Evolutionary conservation across 2,797 vertebrate genomes (phyloP).

Genomic region (Melanotaenia maccullochi): DNA sequence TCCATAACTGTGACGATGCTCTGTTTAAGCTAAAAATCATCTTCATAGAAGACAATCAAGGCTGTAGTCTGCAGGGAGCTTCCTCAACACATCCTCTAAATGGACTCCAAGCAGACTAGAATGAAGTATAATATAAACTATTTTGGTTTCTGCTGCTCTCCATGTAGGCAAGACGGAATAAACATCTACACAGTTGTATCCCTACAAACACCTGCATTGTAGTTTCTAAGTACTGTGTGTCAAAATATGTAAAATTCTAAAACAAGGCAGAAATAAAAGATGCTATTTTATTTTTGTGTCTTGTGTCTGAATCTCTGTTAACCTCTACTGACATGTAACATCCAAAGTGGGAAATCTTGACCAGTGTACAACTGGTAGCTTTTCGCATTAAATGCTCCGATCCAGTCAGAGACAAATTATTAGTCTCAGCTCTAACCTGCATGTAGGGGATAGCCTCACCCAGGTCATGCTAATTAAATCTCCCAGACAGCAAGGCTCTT

Average conservation of each 20-base stretch:
- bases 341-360: slow-evolving; percentile 29
- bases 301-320: neutral
- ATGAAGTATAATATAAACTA: neutral
- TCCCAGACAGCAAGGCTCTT: slow-evolving; percentile 62
- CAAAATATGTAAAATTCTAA: neutral
- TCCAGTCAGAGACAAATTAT: slow-evolving; percentile 56
- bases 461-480: slow-evolving; percentile 76
- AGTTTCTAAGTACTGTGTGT: neutral
- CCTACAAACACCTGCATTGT: neutral
- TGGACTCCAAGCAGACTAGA: neutral
- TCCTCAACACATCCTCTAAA: neutral
- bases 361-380: slow-evolving; percentile 38
- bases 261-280: neutral
- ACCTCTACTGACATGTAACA: slow-evolving; percentile 7
- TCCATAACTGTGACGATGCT: neutral
- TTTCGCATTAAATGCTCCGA: slow-evolving; percentile 37
- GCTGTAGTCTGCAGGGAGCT: neutral
- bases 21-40: neutral
- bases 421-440: slow-evolving; percentile 48
- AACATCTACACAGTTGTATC: neutral
- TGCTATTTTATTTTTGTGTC: neutral
- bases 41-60: neutral
- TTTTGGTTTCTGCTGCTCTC: neutral
- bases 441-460: slow-evolving; percentile 30
- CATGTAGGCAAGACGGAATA: neutral